A percentile compares a stretch with the other conserved stretches of the same genome.
Evolutionary conservation across 1,140 invertebrate species (phyloP).

Genomic region (Bombus terrestris): DNA sequence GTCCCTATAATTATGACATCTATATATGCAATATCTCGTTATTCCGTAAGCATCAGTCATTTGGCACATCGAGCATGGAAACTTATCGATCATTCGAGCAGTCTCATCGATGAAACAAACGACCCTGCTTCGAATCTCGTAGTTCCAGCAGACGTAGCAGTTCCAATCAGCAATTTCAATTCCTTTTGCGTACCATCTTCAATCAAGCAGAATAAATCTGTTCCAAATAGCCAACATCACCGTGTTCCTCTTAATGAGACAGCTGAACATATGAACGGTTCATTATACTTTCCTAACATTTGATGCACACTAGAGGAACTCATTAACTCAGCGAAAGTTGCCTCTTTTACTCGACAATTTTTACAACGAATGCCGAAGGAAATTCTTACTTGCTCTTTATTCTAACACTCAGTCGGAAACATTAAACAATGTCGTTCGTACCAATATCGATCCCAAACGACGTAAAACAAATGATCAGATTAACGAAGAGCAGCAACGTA

Average conservation of each 20-base stretch:
- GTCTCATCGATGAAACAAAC: neutral
- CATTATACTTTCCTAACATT: neutral
- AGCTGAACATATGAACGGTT: neutral
- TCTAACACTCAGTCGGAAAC: no score
- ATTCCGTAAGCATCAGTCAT: conserved; percentile 10
- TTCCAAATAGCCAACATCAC: neutral
- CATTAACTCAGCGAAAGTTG: neutral
- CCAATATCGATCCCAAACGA: no score
- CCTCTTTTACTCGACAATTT: neutral
- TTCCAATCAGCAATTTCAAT: neutral
- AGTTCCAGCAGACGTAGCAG: neutral
- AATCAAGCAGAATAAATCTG: neutral
- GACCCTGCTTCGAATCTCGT: no score
- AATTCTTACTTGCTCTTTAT: no score
- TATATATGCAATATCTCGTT: conserved; percentile 8
- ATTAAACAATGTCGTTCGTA: no score
- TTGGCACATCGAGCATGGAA: neutral
- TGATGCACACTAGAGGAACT: neutral
- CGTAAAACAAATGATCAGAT: neutral
- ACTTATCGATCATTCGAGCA: conserved; percentile 5
- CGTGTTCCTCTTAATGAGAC: neutral
- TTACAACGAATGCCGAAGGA: neutral
- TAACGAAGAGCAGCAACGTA: conserved; percentile 15
- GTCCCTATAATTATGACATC: neutral
- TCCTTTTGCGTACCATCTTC: conserved; percentile 3